phyloP scores from a whole-genome alignment of 2,888 invertebrate genomes.

The Spilosoma lubricipeda region DNA sequence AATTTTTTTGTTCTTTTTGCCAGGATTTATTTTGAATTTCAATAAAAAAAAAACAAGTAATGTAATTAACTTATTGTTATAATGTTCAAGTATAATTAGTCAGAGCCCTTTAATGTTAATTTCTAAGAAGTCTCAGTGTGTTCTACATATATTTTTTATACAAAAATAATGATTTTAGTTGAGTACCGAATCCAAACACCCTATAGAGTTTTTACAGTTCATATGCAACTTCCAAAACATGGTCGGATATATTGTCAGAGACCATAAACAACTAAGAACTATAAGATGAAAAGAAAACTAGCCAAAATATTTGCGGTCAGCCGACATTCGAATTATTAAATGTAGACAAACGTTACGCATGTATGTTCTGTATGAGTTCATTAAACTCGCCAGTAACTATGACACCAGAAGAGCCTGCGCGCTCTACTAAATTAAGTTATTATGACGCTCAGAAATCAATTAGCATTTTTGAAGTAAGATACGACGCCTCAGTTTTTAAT shows the following conservation, averaged over 20 bases:
- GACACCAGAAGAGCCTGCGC: constrained; percentile 47
- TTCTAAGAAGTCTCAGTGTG: no score
- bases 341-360: constrained; percentile 70
- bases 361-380: constrained; percentile 60
- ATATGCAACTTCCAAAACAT: not conserved
- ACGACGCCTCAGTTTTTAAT: not conserved
- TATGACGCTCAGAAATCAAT: constrained; percentile 37
- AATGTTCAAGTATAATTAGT: no score
- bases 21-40: not conserved
- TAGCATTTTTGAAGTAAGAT: constrained; percentile 30
- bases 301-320: constrained; percentile 66
- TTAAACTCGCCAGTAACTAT: constrained; percentile 61
- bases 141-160: not conserved
- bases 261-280: constrained; percentile 31
- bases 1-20: not conserved
- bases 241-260: constrained; percentile 2
- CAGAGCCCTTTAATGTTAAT: not conserved
- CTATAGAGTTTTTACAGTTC: not conserved
- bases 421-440: constrained; percentile 50
- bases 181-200: not conserved
- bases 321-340: constrained; percentile 79
- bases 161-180: not conserved
- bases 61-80: no score
- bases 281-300: constrained; percentile 55
- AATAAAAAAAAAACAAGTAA: not conserved